These are phyloP conservation scores for Dromaius novaehollandiae DNA, from an alignment of 2,113 vertebrate genomes.

Conservation along the genomic window DNA sequence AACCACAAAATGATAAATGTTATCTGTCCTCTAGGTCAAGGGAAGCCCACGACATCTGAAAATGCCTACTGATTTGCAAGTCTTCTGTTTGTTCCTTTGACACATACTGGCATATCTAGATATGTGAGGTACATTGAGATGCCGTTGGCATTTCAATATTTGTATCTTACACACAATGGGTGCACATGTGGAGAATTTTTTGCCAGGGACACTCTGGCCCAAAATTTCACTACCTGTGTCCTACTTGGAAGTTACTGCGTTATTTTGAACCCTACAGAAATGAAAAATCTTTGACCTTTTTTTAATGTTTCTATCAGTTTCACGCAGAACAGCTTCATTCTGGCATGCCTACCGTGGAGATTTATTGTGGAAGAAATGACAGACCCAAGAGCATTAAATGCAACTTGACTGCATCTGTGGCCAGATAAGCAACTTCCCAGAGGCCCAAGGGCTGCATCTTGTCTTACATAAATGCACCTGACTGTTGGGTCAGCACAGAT, in stretches of 20 bases:
- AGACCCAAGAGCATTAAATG: background rate
- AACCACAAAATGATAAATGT: accelerated
- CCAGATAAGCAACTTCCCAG: background rate
- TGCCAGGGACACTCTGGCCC: background rate
- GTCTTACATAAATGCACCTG: background rate
- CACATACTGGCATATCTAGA: background rate
- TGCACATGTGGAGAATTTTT: background rate
- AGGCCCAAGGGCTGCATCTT: background rate
- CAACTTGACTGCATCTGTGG: accelerated
- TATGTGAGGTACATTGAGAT: background rate
- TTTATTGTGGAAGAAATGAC: background rate
- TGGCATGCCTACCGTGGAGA: background rate
- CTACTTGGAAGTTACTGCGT: background rate
- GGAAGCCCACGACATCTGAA: background rate
- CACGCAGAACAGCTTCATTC: background rate
- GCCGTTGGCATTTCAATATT: background rate
- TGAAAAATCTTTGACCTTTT: background rate
- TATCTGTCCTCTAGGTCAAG: background rate
- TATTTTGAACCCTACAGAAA: background rate
- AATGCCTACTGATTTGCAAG: background rate
- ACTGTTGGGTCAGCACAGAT: background rate
- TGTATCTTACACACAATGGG: background rate
- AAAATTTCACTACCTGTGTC: background rate
- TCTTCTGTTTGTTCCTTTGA: background rate
- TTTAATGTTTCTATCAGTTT: background rate